Evolutionary conservation across 64 coral and sea anemone species (phyloP).

Genomic region (Actinia tenebrosa): DNA sequence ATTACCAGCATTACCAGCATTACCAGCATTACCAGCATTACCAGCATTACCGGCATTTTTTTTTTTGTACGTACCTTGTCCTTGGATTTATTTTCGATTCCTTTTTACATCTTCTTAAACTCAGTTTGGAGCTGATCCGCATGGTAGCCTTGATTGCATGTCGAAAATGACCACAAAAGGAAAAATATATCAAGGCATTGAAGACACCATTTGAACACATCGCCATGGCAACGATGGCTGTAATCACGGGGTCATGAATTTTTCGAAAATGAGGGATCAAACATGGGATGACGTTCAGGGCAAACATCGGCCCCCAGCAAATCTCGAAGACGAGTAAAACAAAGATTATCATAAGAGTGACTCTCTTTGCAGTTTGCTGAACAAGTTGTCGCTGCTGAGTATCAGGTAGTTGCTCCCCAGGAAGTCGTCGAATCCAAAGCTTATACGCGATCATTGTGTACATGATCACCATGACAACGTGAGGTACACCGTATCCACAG

Average conservation of each 20-base stretch:
- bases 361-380: conserved; percentile 9
- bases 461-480: not conserved
- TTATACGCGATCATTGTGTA: conserved; percentile 26
- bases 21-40: too few relatives aligned
- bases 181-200: not conserved
- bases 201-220: not conserved
- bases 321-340: conserved; percentile 8
- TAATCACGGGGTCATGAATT: not conserved
- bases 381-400: not conserved
- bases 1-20: too few relatives aligned
- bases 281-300: not conserved
- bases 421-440: conserved; percentile 32
- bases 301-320: conserved; percentile 19
- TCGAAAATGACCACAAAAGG: not conserved
- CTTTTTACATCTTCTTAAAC: not conserved
- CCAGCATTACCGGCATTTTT: too few relatives aligned
- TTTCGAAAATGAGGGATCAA: not conserved
- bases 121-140: not conserved
- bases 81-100: not conserved
- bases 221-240: not conserved
- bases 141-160: not conserved
- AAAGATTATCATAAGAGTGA: conserved; percentile 21
- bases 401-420: conserved; percentile 6
- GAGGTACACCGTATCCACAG: not conserved
- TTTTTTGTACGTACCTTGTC: too few relatives aligned